Base-by-base conservation (phyloP, 2,888 invertebrate species). In the Xylota sylvarum region DNA sequence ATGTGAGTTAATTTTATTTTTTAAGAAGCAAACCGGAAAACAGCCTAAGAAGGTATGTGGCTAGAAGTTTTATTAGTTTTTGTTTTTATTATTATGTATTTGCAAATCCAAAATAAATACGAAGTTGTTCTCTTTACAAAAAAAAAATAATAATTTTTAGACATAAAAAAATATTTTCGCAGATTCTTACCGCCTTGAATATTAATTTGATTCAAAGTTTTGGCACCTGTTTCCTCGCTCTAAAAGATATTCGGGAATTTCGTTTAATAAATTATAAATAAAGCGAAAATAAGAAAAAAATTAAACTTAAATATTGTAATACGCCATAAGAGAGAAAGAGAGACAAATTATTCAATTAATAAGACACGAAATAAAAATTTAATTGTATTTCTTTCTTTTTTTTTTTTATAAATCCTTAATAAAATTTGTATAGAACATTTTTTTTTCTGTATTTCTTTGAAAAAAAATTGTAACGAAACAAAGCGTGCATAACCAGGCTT, bases 101-200 rank as follows among this genome's bases (percentile, higher is more conserved):
- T 62, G 65, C 72, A 83, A 83, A 73, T 67, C 79, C 73, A 79
- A 69, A 79, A 46, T 43, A 69, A 79, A 46, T 43, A 55, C 62
- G 55, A 73, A 74, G 55, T 62, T 69, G 55, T 79, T 93, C 93
- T 93, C 93, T 93, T 92, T 93, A 43, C 46, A 65, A 80, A 72
- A 58, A 23, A 52, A 64, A 62, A 40, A 7, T 37, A 92, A 93
- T 90, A 93, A 93, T 92, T 92, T 89, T 35, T 30, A 37, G 30
- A 72, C 32, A 65, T 43, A 60, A 37, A 30, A 69, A 56, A 70
- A 32, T 37, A 60, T 52, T 65, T 67, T 73, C 79, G 69, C 69
- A 92, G 93, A 93, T 93, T 94, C 97, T 97, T 97, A 97, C 97
- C 97, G 96, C 97, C 97, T 96, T 98, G 98, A 94, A 96, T 96